Percentiles rank a stretch among this genome's conserved stretches.
These are phyloP conservation scores for Thamnaconus septentrionalis DNA, from an alignment of 2,113 vertebrate species.

Conservation along the genomic window DNA sequence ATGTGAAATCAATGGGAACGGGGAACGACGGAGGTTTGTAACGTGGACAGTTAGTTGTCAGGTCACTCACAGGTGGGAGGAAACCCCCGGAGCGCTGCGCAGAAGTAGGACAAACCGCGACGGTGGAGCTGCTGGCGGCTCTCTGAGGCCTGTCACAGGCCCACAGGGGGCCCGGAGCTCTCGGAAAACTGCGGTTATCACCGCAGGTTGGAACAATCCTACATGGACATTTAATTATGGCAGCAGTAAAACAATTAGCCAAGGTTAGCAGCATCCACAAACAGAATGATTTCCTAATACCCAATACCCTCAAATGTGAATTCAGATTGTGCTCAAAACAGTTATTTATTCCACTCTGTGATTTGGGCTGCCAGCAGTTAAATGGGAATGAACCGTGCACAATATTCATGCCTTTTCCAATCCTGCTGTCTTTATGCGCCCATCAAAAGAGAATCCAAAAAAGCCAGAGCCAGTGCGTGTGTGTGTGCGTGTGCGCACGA, in stretches of 20 bases:
- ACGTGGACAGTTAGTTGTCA: slow-evolving; percentile 1
- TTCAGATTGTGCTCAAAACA: too few species aligned
- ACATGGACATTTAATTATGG: too few species aligned
- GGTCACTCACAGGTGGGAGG: slow-evolving; percentile 28
- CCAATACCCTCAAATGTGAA: too few species aligned
- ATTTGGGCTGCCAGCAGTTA: slow-evolving; percentile 8
- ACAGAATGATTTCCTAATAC: too few species aligned
- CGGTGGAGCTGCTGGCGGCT: not conserved
- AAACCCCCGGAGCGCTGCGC: slow-evolving; percentile 29
- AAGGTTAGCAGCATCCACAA: too few species aligned
- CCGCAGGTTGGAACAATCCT: not conserved
- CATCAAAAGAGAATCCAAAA: slow-evolving; percentile 26
- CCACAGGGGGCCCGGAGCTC: not conserved
- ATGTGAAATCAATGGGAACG: slow-evolving; percentile 44
- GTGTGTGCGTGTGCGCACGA: not conserved
- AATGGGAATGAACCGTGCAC: slow-evolving; percentile 5
- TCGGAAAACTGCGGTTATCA: not conserved
- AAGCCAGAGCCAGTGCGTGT: slow-evolving; percentile 7
- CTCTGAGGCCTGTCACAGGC: not conserved
- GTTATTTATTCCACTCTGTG: too few species aligned
- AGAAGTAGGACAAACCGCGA: slow-evolving; percentile 48
- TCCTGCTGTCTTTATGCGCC: slow-evolving; percentile 21
- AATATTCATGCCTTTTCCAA: slow-evolving; percentile 20
- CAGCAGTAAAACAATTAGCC: too few species aligned
- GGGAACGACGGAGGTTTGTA: slow-evolving; percentile 37